Percentiles rank a stretch among this genome's conserved stretches.
phyloP scores from a whole-genome alignment of 1,140 invertebrate species.

The Holotrichia oblita region DNA sequence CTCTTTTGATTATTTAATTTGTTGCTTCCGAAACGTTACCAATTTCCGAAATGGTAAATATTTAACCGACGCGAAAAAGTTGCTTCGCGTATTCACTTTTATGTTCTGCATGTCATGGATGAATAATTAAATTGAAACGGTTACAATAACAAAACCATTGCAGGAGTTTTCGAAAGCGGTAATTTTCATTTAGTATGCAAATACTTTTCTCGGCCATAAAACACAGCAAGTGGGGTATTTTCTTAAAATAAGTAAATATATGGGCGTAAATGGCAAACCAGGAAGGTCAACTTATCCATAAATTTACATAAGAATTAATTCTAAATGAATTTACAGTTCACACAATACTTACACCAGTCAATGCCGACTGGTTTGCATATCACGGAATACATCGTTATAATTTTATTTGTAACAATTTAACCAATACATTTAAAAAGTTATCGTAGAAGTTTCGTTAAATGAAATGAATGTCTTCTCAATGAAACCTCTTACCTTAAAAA shows the following conservation, averaged over 20 bases:
- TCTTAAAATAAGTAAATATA: constrained; percentile 14
- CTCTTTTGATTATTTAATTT: neutral
- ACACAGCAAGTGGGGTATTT: neutral
- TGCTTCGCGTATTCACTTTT: neutral
- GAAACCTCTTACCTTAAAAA: too few relatives aligned
- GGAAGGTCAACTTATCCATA: neutral
- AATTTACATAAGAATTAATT: constrained; percentile 10
- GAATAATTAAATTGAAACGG: neutral
- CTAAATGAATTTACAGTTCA: neutral
- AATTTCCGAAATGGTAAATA: neutral
- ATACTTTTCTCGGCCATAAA: neutral
- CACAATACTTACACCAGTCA: neutral
- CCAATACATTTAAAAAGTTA: neutral
- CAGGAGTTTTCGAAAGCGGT: neutral
- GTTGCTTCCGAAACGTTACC: neutral
- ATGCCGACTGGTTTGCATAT: neutral
- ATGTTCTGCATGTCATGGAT: neutral
- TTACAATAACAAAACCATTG: neutral
- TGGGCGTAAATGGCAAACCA: neutral
- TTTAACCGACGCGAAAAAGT: neutral
- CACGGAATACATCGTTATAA: neutral
- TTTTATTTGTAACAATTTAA: neutral
- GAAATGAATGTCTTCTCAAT: neutral
- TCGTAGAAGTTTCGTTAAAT: neutral
- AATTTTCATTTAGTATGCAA: neutral